phyloP scores from a whole-genome alignment of 2,797 vertebrate genomes.

The Sebastes trivittatus region DNA sequence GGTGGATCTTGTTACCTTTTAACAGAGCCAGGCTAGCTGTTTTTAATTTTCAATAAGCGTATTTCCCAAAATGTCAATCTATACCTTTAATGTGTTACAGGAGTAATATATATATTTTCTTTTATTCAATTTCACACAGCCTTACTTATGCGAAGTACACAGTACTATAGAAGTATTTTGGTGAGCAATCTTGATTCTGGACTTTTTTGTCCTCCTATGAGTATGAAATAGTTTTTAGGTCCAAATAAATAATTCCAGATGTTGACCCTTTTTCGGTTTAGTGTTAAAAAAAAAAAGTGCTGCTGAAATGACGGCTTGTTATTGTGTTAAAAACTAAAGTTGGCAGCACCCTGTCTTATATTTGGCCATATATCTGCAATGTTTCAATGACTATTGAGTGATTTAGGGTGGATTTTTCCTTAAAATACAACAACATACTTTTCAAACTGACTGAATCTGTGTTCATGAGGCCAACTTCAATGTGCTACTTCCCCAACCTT shows the following conservation, averaged over 20 bases:
- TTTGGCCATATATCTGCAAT: neutral
- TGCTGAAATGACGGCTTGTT: neutral
- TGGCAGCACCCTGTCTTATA: neutral
- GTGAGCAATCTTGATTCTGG: neutral
- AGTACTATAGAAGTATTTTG: neutral
- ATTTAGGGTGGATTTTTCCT: slow-evolving; percentile 41
- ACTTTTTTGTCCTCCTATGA: neutral
- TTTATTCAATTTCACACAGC: neutral
- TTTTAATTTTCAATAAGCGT: neutral
- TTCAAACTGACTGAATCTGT: slow-evolving; percentile 52
- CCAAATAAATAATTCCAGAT: neutral
- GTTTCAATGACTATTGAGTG: neutral
- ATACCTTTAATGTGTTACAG: neutral
- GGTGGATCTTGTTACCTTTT: neutral
- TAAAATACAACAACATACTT: slow-evolving; percentile 42
- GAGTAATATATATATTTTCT: neutral
- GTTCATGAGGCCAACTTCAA: slow-evolving; percentile 51
- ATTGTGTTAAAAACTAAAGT: neutral
- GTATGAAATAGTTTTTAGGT: neutral
- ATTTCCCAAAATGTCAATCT: neutral
- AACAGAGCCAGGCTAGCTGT: neutral
- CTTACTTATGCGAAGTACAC: neutral
- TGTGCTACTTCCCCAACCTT: slow-evolving; percentile 50
- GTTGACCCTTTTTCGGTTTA: neutral
- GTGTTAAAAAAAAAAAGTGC: too few species aligned